A percentile compares a stretch with the other conserved stretches of the same genome.
Conservation (phyloP, 2,113 vertebrate species). For the Natator depressus region DNA sequence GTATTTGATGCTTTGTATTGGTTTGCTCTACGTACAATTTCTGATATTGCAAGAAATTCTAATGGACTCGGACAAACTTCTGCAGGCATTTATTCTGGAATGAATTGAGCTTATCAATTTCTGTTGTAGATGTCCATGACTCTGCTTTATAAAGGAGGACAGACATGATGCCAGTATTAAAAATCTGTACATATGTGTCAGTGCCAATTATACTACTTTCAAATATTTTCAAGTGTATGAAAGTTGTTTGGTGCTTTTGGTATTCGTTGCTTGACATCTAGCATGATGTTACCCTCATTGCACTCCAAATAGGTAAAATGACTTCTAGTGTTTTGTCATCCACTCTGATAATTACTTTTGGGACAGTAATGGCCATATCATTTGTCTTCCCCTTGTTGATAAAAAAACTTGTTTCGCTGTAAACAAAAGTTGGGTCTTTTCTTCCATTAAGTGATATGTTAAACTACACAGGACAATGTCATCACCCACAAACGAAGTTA, state of each 20-base stretch:
- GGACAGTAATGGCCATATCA: no score
- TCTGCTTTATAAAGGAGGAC: neutral
- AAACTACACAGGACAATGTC: no score
- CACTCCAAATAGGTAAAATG: no score
- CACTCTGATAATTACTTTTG: no score
- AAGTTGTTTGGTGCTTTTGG: no score
- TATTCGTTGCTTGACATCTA: no score
- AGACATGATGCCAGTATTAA: neutral
- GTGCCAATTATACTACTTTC: no score
- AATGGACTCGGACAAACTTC: neutral
- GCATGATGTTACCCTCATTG: no score
- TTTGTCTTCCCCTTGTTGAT: neutral
- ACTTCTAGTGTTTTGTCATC: no score
- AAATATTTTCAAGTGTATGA: no score
- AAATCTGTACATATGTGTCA: neutral
- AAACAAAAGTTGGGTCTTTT: neutral
- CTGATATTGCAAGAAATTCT: neutral
- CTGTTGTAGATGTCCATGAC: neutral
- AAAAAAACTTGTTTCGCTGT: neutral
- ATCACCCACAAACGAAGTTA: no score
- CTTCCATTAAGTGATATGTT: no score
- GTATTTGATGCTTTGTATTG: neutral
- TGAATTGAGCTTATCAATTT: neutral
- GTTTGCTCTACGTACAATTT: neutral
- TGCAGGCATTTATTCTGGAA: neutral